Conservation (phyloP, 2,113 vertebrate species). For the Chionodraco myersi region DNA sequence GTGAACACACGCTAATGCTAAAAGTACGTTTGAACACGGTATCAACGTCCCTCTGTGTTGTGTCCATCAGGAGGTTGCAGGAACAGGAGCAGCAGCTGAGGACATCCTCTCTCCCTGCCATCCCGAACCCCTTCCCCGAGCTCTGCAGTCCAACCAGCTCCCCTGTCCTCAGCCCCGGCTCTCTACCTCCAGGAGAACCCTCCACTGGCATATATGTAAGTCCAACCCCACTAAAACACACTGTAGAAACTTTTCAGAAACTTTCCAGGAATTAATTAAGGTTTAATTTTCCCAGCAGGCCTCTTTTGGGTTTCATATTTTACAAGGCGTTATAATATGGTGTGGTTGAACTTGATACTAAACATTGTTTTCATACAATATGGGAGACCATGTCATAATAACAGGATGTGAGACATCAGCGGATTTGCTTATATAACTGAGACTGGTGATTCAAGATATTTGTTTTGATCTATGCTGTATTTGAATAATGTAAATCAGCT, state of each 20-base stretch:
- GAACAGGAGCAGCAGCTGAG: slow-evolving; percentile 92
- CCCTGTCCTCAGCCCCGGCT: slow-evolving; percentile 89
- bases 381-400: slow-evolving; percentile 7
- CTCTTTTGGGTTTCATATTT: slow-evolving; percentile 24
- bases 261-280: not conserved
- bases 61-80: slow-evolving; percentile 88
- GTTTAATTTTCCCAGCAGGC: not conserved
- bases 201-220: slow-evolving; percentile 89
- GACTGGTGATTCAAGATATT: slow-evolving; percentile 17
- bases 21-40: not conserved
- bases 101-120: slow-evolving; percentile 95
- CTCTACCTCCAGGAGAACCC: slow-evolving; percentile 90
- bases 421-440: slow-evolving; percentile 27
- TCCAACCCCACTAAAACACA: not conserved
- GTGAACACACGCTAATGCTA: not conserved
- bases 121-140: slow-evolving; percentile 98
- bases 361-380: slow-evolving; percentile 1
- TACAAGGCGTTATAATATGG: slow-evolving; percentile 1
- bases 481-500: slow-evolving; percentile 52
- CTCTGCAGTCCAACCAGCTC: slow-evolving; percentile 90
- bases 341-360: not conserved
- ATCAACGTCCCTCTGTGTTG: not conserved
- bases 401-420: slow-evolving; percentile 35
- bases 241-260: slow-evolving; percentile 6
- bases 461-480: slow-evolving; percentile 46